Base-by-base conservation (phyloP, 1,140 invertebrate species). In the Pygmarrhopalites habei region DNA sequence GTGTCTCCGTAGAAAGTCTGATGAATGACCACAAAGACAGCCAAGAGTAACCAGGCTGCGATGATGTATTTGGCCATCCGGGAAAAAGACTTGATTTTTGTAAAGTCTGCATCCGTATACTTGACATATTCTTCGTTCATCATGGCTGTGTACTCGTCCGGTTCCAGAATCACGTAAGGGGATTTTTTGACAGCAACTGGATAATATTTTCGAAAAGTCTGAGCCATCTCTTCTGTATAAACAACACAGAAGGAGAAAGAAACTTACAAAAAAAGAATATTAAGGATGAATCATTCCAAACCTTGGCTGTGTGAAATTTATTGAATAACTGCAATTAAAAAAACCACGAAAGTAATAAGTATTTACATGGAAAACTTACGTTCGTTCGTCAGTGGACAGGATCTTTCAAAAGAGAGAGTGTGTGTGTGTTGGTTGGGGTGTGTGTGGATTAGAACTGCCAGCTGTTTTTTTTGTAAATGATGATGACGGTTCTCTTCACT, bases 121-220 rank as follows among this genome's bases (percentile, higher is more conserved):
- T 12, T 28, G 14, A 55, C 51, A 21, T 55, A 28, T 32, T 55
- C 51, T 32, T 55, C 51, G 7, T 21, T 7, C 51, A 55, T 55
- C 51, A 55, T 55, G 51, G 51, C 5, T 5, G 51, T 28, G 51
- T 32, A 55, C 21, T 55, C 51, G 25, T 55, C 51, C 25, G 51
- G 51, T 28, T 55, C 51, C 23, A 55, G 29, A 55, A 55, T 55
- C 5, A 55, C 51, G 51, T 55, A 51, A 49, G 43, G 41, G 2
- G 29, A 30, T 17, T 60, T 29, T 26, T 47, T 60, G 17, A 5
- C 19, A 32, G 43, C 43, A 21, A 35, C 10, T 21, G 44, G 29
- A 32, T 28, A 28, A 51, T 51, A 14, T 49, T n/a, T 49, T 7
- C 25, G 5, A 60, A 30, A 44, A 17, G 2, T 58, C 14, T 46